Base-by-base conservation (phyloP, 2,888 invertebrate species). In the Rutpela maculata region DNA sequence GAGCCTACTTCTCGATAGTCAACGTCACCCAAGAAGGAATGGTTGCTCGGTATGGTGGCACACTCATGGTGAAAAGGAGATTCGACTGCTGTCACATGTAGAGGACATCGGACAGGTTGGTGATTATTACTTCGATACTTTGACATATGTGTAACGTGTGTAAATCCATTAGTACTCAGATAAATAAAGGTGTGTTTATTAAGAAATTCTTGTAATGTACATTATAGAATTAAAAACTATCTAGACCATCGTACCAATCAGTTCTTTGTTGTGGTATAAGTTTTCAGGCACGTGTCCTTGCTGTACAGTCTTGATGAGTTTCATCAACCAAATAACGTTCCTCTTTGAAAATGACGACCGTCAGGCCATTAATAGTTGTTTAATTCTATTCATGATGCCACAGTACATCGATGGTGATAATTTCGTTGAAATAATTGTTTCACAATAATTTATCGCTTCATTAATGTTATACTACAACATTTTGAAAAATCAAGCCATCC, bases 1-100 rank as follows among this genome's bases (percentile, higher is more conserved):
- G 91, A 82, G 94, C 94, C 11, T 95, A 94, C 88, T 90, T 91
- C 84, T 89, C 90, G 86, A 92, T 95, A 81, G 88, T 93, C 68
- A 91, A 92, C 83, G 89, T 92, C 82, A 92, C 95, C 43, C 95
- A 96, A 90, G 91, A 91, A 86, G 91, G 93, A 84, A 95, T 95
- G 94, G 85, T 93, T 81, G 91, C 90, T 84, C 90, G 91, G 77
- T 94, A 92, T 90, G 92, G 92, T 18, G 92, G 91, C 81, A 90
- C 88, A 79, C 87, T 93, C 62, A 75, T 81, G 26, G 83, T 88
- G 5, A 80, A 84, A 35, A 85, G 84, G 55, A 79, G 80, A 18
- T 88, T 89, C 80, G 56, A 80, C 22, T 89, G 89, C 80, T 83
- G 85, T 77, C 57, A 75, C 65, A 82, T 83, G 77, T 82, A 75